Percentiles rank a stretch among this genome's conserved stretches.
phyloP scores from a whole-genome alignment of 2,113 vertebrate genomes.

The Periophthalmus modestus region DNA sequence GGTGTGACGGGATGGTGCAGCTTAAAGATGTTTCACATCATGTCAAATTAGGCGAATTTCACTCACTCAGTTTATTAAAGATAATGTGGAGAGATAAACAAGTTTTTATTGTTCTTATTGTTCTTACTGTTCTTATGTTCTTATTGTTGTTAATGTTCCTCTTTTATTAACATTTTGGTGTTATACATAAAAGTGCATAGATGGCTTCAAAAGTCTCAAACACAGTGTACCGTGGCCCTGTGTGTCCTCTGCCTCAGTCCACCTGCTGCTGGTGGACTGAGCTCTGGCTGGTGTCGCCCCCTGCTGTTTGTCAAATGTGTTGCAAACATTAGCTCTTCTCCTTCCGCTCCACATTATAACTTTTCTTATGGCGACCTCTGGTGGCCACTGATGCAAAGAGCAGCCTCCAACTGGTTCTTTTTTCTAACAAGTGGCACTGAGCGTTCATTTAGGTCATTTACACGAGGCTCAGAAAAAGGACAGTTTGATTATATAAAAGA shows the following conservation, averaged over 20 bases:
- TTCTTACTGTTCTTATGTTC: too few species aligned
- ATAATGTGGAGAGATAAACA: too few species aligned
- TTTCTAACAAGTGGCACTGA: background rate
- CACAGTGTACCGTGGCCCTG: background rate
- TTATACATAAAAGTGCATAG: too few species aligned
- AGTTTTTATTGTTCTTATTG: too few species aligned
- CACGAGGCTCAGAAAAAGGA: background rate
- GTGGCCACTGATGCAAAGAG: background rate
- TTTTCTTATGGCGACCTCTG: conserved; percentile 35
- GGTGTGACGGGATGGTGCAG: background rate
- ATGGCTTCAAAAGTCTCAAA: too few species aligned
- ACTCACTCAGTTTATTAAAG: background rate
- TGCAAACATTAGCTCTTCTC: background rate
- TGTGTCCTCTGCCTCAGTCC: background rate
- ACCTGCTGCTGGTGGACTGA: background rate
- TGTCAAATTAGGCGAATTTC: background rate
- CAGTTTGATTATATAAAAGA: conserved; percentile 1
- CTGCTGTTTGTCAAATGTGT: background rate
- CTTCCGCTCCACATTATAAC: background rate
- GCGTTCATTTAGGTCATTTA: background rate
- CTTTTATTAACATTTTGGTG: too few species aligned
- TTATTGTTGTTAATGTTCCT: too few species aligned
- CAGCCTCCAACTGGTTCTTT: background rate
- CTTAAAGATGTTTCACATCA: background rate
- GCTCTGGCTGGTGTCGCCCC: background rate